Percentiles rank a stretch among this genome's conserved stretches.
Evolutionary conservation across 2,797 vertebrate species (phyloP).

Genomic region (Morelia viridis): DNA sequence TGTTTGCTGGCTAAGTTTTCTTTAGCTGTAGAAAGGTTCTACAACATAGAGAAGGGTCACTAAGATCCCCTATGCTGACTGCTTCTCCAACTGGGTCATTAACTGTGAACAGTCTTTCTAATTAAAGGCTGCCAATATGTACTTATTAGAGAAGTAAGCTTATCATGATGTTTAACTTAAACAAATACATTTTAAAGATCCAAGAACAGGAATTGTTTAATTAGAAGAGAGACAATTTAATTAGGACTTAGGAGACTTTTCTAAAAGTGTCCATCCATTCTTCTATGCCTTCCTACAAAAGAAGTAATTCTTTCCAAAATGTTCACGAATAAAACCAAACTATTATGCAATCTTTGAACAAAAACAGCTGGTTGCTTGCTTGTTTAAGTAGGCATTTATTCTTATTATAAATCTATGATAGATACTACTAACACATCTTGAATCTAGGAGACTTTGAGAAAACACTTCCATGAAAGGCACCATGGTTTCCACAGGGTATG

Average conservation of each 20-base stretch:
- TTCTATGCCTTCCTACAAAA: background rate
- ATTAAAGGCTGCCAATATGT: slow-evolving; percentile 26
- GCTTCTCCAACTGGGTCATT: slow-evolving; percentile 28
- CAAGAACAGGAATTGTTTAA: slow-evolving; percentile 33
- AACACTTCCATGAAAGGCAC: background rate
- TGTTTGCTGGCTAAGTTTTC: background rate
- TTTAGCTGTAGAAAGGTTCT: slow-evolving; percentile 13
- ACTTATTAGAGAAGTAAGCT: slow-evolving; percentile 16
- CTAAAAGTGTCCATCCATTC: slow-evolving; percentile 13
- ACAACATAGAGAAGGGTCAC: background rate
- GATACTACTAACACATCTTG: background rate
- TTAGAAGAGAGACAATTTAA: slow-evolving; percentile 32
- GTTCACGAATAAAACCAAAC: background rate
- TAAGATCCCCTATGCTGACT: rapidly evolving
- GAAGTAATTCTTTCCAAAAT: background rate
- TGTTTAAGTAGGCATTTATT: background rate
- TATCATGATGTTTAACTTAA: slow-evolving; percentile 17
- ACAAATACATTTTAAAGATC: slow-evolving; percentile 37
- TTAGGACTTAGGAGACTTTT: slow-evolving; percentile 15
- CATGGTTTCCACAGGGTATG: background rate
- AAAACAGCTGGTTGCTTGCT: background rate
- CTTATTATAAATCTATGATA: background rate
- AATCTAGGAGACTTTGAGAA: background rate
- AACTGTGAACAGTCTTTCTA: background rate
- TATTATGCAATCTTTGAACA: background rate